These are phyloP conservation scores for Chaetops frenatus DNA, from an alignment of 2,113 vertebrate species.

Conservation along the genomic window DNA sequence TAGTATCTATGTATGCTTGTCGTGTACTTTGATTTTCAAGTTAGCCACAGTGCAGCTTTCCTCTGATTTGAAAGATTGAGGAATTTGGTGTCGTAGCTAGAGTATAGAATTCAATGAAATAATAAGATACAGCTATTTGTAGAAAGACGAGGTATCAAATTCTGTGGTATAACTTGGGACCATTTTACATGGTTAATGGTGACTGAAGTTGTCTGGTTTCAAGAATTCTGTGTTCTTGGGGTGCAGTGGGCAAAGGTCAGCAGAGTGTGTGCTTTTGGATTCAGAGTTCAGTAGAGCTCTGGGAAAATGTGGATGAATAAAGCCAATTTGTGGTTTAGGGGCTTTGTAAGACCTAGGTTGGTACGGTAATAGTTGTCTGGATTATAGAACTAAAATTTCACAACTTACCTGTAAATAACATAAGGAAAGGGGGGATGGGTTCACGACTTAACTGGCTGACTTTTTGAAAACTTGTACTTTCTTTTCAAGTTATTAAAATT, in stretches of 20 bases:
- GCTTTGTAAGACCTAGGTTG: background rate
- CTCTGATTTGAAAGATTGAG: background rate
- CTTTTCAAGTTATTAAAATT: constrained; percentile 20
- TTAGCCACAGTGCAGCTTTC: background rate
- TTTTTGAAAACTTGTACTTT: background rate
- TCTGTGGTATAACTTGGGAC: background rate
- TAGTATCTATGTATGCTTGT: background rate
- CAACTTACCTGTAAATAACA: background rate
- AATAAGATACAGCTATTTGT: background rate
- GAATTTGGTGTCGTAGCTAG: background rate
- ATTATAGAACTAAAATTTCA: background rate
- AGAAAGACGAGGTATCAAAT: background rate
- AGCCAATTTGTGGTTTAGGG: background rate
- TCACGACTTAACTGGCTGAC: background rate
- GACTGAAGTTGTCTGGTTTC: background rate
- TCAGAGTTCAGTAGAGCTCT: background rate
- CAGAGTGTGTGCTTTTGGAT: background rate
- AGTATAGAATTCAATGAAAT: background rate
- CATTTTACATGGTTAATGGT: background rate
- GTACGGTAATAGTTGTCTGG: background rate
- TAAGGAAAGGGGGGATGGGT: background rate
- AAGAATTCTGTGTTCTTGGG: background rate
- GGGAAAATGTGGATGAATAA: background rate
- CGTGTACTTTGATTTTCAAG: accelerated
- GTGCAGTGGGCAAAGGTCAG: background rate